Percentiles rank a stretch among this genome's conserved stretches.
phyloP scores from a whole-genome alignment of 2,797 vertebrate species.

The Sciurus carolinensis region DNA sequence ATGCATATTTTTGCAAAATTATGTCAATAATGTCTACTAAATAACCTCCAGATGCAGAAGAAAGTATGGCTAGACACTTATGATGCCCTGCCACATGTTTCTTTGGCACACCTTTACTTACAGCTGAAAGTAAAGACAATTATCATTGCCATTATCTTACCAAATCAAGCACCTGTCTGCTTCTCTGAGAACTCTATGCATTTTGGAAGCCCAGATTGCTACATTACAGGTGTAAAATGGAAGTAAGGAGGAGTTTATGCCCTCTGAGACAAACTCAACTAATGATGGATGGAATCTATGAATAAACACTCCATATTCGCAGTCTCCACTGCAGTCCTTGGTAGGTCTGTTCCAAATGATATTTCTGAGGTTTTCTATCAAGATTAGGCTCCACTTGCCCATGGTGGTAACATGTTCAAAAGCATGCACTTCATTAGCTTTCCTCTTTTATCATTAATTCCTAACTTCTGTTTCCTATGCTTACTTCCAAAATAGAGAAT shows the following conservation, averaged over 20 bases:
- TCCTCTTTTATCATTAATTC: background rate
- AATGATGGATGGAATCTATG: background rate
- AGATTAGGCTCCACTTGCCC: background rate
- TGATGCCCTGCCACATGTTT: background rate
- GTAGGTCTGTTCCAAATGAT: background rate
- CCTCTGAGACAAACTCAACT: background rate
- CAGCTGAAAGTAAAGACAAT: background rate
- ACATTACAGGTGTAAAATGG: background rate
- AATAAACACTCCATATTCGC: background rate
- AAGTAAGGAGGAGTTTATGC: background rate
- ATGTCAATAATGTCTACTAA: conserved; percentile 49
- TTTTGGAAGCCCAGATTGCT: background rate
- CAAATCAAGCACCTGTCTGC: background rate
- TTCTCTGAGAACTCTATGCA: background rate
- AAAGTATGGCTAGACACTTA: background rate
- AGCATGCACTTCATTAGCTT: background rate
- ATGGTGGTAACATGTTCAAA: background rate
- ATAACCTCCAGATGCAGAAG: background rate
- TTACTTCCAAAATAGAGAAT: conserved; percentile 1
- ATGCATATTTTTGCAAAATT: background rate
- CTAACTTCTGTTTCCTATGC: background rate
- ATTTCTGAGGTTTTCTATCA: conserved; percentile 4
- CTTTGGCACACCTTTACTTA: background rate
- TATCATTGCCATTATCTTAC: background rate
- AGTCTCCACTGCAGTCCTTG: background rate